Base-by-base conservation (phyloP, 1,140 invertebrate genomes). In the Tachypleus tridentatus region DNA sequence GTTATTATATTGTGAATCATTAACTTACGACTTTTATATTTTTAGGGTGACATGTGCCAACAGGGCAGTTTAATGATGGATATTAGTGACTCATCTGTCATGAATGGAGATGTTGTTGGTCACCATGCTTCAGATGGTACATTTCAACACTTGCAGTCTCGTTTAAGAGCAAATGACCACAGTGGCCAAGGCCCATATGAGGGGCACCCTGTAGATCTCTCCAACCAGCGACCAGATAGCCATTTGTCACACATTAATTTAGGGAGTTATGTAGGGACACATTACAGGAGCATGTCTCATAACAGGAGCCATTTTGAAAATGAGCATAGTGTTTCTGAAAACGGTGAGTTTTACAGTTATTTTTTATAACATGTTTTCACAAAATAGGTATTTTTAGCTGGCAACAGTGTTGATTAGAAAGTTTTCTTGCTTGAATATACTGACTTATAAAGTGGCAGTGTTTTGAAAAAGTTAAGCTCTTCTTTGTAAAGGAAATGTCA, bases 151-250 rank as follows among this genome's bases (percentile, higher is more conserved):
- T 29, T 29, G 29, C 29, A 29, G 29, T 29, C 29, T 29, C 29
- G 29, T 29, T 29, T 29, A 29, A 29, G 29, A 29, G 61, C 60
- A 50, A 50, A 51, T 4, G 61, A 62, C 10, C 11, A 8, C 7
- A 62, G 61, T 59, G 57, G 54, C 5, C 58, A 51, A 54, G 64
- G 60, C 49, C 4, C 59, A 8, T 66, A 62, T 56, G 70, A 71
- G 10, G 62, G 67, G 51, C 69, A 66, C 51, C 70, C 70, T 47
- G 70, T 72, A 50, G 70, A 72, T 62, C 60, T 72, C 4, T 72
- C 70, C 51, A 72, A 64, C 66, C 64, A 69, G 11, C 64, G 70
- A 50, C 64, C 62, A 49, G 59, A 64, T 64, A 61, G 66, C 65
- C 63, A 68, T 8, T 65, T 62, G 62, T 60, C 61, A 5, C 62